These are phyloP conservation scores for Drosophila pseudoobscura DNA, from an alignment of 1,140 invertebrate genomes.

Conservation along the genomic window DNA sequence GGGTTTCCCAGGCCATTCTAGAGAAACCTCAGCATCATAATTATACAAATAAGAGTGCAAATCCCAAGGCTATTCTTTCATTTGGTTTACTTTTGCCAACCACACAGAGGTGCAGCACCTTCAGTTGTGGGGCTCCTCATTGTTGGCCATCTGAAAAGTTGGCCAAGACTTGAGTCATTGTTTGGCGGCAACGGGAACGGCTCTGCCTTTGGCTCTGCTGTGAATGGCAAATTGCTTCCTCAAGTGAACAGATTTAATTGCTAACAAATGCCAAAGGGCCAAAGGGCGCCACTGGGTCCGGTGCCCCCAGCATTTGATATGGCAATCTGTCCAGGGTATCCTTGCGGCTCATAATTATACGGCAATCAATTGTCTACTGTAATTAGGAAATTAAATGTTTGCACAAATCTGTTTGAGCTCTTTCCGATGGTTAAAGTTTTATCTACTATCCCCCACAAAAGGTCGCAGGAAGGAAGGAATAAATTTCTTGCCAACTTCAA, in stretches of 20 bases:
- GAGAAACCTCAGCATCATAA: too few relatives aligned
- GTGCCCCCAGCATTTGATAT: conserved; percentile 18
- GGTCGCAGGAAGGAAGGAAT: conserved; percentile 12
- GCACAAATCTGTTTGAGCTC: conserved; percentile 7
- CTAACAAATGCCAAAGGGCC: conserved; percentile 54
- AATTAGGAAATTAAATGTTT: conserved; percentile 37
- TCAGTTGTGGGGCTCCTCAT: conserved; percentile 14
- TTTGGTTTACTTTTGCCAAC: conserved; percentile 11
- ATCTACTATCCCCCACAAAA: not conserved
- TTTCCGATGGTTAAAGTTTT: conserved; percentile 4
- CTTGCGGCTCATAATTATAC: conserved; percentile 43
- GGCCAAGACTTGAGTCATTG: conserved; percentile 33
- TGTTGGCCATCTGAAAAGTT: conserved; percentile 51
- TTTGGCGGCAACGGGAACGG: conserved; percentile 5
- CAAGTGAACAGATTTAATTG: conserved; percentile 79
- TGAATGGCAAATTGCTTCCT: conserved; percentile 61
- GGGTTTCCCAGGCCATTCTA: too few relatives aligned
- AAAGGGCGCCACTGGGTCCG: conserved; percentile 55
- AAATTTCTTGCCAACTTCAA: not conserved
- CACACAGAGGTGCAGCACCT: conserved; percentile 6
- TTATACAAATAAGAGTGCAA: not conserved
- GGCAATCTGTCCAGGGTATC: conserved; percentile 14
- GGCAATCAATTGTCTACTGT: conserved; percentile 9
- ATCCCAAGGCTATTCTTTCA: conserved; percentile 8
- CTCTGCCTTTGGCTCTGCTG: conserved; percentile 29